phyloP scores from a whole-genome alignment of 2,797 vertebrate species.

The Aphelocoma californica region DNA sequence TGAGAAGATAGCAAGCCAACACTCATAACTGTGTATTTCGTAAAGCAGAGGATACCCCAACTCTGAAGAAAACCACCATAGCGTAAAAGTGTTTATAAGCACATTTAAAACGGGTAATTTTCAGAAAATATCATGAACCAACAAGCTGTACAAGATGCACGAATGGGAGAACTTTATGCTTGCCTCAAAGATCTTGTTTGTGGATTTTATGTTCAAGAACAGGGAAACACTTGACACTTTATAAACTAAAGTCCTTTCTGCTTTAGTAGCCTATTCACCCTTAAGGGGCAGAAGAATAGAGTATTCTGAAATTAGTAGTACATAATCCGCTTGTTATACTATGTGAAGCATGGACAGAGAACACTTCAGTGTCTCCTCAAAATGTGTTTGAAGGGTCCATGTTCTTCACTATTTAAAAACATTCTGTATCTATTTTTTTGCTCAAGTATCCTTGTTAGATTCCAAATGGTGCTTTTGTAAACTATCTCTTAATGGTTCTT shows the following conservation, averaged over 20 bases:
- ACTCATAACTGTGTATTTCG: background rate
- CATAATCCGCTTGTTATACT: fast-evolving
- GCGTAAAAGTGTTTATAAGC: background rate
- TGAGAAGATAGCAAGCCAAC: background rate
- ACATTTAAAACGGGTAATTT: background rate
- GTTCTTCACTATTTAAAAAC: background rate
- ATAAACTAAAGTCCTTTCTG: background rate
- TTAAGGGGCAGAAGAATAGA: background rate
- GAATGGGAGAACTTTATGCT: background rate
- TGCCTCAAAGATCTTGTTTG: background rate
- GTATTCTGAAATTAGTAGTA: background rate
- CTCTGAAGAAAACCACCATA: background rate
- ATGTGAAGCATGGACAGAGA: background rate
- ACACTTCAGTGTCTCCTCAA: background rate
- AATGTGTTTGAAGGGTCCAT: background rate
- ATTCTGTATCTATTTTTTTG: background rate
- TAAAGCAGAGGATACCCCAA: background rate
- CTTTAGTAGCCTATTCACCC: background rate
- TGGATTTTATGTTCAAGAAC: background rate
- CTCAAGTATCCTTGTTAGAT: background rate
- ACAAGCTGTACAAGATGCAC: background rate
- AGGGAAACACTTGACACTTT: background rate
- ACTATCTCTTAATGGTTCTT: background rate
- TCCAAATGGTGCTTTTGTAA: background rate
- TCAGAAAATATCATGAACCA: background rate